phyloP scores from a whole-genome alignment of 1,140 invertebrate genomes.

The Platyura marginata region DNA sequence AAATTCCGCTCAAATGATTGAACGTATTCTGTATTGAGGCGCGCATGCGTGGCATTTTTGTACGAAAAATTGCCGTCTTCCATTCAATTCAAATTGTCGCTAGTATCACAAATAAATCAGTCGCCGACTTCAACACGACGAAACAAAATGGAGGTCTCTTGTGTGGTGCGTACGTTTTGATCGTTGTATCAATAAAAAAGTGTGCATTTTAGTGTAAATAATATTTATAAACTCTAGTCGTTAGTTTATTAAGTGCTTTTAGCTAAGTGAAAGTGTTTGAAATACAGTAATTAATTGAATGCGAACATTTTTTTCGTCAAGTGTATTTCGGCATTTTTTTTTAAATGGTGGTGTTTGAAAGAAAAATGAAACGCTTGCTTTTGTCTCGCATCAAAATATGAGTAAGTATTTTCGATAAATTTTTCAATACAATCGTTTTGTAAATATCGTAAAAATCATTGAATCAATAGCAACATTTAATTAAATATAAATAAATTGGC shows the following conservation, averaged over 20 bases:
- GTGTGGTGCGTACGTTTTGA: constrained; percentile 23
- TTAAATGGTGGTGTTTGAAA: not conserved
- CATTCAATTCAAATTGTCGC: no score
- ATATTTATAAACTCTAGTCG: not conserved
- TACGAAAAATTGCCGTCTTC: no score
- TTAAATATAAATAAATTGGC: not conserved
- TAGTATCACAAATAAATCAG: not conserved
- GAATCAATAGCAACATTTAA: not conserved
- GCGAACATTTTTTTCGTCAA: not conserved
- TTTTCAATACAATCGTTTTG: no score
- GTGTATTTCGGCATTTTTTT: not conserved
- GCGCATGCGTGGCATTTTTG: no score
- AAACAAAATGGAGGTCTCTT: constrained; percentile 26
- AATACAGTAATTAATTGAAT: not conserved
- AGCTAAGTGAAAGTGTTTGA: not conserved
- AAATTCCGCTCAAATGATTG: no score
- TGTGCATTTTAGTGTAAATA: not conserved
- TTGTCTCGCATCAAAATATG: not conserved
- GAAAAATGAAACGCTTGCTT: not conserved
- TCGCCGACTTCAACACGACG: constrained; percentile 8
- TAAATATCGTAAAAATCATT: no score
- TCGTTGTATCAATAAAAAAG: not conserved
- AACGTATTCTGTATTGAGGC: no score
- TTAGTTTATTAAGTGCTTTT: not conserved
- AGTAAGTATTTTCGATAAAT: not conserved